Conservation (phyloP, 1,140 invertebrate species). For the Ooceraea biroi region DNA sequence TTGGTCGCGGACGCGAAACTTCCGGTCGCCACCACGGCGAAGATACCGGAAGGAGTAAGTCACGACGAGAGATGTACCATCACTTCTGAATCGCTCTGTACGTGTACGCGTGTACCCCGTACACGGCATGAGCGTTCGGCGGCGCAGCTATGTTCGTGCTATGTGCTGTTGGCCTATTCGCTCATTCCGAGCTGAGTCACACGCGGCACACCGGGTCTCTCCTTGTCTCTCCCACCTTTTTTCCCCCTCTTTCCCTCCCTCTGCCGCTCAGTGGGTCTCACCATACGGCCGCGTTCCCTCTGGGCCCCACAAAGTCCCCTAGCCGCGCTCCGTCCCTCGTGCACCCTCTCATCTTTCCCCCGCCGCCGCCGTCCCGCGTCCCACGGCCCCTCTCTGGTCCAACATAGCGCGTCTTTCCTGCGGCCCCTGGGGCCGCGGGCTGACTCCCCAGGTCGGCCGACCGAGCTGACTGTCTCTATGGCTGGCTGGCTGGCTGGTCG, state of each 20-base stretch:
- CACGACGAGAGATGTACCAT: slow-evolving; percentile 1
- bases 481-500: slow-evolving; percentile 70
- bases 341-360: slow-evolving; percentile 36
- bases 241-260: slow-evolving; percentile 8
- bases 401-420: slow-evolving; percentile 65
- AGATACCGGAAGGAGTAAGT: slow-evolving; percentile 43
- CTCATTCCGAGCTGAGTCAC: slow-evolving; percentile 81
- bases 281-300: slow-evolving; percentile 33
- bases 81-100: slow-evolving; percentile 72
- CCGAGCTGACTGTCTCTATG: slow-evolving; percentile 75
- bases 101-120: slow-evolving; percentile 35
- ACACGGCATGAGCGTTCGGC: slow-evolving; percentile 27
- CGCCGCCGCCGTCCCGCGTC: slow-evolving; percentile 44
- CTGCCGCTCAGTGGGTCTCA: slow-evolving; percentile 4
- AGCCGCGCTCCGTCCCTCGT: not conserved
- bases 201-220: slow-evolving; percentile 66
- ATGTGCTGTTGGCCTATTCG: slow-evolving; percentile 79
- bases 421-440: slow-evolving; percentile 74
- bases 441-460: slow-evolving; percentile 74
- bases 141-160: slow-evolving; percentile 75
- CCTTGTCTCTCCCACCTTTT: slow-evolving; percentile 52
- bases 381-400: slow-evolving; percentile 39
- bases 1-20: slow-evolving; percentile 12
- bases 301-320: not conserved
- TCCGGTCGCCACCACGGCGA: not conserved